Conservation (phyloP, 1,140 invertebrate species). For the Venturia canescens region DNA sequence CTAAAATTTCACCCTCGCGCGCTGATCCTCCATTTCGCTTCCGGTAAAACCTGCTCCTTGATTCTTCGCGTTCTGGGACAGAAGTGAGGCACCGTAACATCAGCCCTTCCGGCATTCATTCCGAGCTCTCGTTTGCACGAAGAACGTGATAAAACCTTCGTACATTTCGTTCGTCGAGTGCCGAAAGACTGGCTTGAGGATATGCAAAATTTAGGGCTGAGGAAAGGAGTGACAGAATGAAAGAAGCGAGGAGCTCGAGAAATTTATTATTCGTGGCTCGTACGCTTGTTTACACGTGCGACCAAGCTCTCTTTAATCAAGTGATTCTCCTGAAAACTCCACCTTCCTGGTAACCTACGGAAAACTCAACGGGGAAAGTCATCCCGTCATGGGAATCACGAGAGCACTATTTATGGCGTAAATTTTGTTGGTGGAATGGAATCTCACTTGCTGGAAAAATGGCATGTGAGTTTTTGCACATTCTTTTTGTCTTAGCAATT, state of each 20-base stretch:
- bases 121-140: constrained; percentile 47
- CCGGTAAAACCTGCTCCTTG: constrained; percentile 8
- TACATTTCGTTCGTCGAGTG: background rate
- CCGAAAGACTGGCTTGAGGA: background rate
- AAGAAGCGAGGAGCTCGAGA: background rate
- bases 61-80: constrained; percentile 1
- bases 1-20: background rate
- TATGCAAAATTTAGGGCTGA: background rate
- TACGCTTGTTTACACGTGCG: constrained; percentile 39
- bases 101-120: constrained; percentile 44
- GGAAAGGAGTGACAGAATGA: background rate
- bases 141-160: constrained; percentile 42
- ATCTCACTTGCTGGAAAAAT: background rate
- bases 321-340: background rate
- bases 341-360: background rate
- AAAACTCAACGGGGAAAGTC: constrained; percentile 9
- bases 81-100: background rate
- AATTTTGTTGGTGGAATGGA: background rate
- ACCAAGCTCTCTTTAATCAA: constrained; percentile 44
- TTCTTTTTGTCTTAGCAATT: no score
- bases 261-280: constrained; percentile 40
- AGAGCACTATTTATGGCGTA: background rate
- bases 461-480: no score
- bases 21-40: background rate
- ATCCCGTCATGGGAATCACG: background rate